Percentiles rank a stretch among this genome's conserved stretches.
phyloP scores from a whole-genome alignment of 2,888 invertebrate genomes.

The Acanthosepion esculentum region DNA sequence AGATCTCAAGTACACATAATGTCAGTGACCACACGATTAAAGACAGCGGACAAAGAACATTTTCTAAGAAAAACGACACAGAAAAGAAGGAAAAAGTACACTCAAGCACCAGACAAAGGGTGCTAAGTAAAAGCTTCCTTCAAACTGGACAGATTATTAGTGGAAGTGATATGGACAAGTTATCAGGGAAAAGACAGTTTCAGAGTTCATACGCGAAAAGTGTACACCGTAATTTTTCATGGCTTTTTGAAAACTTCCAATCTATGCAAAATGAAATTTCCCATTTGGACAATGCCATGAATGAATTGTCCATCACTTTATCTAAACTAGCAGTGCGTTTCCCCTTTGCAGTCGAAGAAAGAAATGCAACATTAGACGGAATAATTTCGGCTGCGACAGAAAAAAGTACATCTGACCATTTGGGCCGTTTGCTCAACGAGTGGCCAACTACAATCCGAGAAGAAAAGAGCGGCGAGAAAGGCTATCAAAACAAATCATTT shows the following conservation, averaged over 20 bases:
- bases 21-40: not conserved
- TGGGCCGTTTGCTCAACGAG: not conserved
- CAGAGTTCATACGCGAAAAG: not conserved
- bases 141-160: not conserved
- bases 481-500: not conserved
- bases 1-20: not conserved
- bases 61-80: not conserved
- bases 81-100: not conserved
- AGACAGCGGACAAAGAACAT: not conserved
- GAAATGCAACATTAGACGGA: not conserved
- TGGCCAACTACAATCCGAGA: not conserved
- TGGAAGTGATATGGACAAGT: not conserved
- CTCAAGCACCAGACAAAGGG: not conserved
- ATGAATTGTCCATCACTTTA: not conserved
- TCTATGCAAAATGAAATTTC: not conserved
- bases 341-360: not conserved
- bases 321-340: not conserved
- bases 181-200: not conserved
- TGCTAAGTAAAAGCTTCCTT: not conserved
- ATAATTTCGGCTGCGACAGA: not conserved
- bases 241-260: not conserved
- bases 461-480: not conserved
- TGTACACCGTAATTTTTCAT: not conserved
- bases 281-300: not conserved
- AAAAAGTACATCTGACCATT: not conserved